These are phyloP conservation scores for Cyprinodon variegatus DNA, from an alignment of 2,113 vertebrate species.

Conservation along the genomic window DNA sequence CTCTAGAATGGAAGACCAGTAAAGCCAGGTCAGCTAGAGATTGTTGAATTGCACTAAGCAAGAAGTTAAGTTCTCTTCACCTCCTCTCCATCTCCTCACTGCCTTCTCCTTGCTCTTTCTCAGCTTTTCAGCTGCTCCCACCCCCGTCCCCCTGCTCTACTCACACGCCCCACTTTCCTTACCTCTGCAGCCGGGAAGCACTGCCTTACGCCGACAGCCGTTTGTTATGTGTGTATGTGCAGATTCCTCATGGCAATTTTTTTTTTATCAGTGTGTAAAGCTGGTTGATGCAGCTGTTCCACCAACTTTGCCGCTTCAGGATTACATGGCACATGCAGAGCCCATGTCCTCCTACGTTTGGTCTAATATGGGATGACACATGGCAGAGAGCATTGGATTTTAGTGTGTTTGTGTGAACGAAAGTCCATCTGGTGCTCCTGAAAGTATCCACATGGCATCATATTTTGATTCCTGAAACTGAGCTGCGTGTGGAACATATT, in stretches of 20 bases:
- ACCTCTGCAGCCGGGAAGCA: not conserved
- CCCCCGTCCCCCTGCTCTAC: slow-evolving; percentile 6
- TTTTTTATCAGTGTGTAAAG: slow-evolving; percentile 62
- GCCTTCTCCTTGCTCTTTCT: slow-evolving; percentile 31
- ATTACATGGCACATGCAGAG: slow-evolving; percentile 67
- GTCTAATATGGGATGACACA: slow-evolving; percentile 56
- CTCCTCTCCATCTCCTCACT: slow-evolving; percentile 6
- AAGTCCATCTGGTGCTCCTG: not conserved
- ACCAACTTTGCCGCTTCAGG: slow-evolving; percentile 65
- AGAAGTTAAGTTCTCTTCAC: slow-evolving; percentile 5
- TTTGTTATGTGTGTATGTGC: slow-evolving; percentile 17
- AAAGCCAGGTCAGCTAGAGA: slow-evolving; percentile 59
- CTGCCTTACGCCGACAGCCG: slow-evolving; percentile 35
- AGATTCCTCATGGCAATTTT: slow-evolving; percentile 43
- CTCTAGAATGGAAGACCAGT: slow-evolving; percentile 52
- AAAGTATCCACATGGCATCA: not conserved
- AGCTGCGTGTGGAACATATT: not conserved
- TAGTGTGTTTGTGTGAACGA: not conserved
- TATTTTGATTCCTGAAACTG: not conserved
- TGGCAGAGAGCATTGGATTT: slow-evolving; percentile 32
- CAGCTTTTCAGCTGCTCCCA: not conserved
- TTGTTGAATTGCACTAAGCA: slow-evolving; percentile 62
- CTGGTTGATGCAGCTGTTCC: slow-evolving; percentile 65
- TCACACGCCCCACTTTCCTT: slow-evolving; percentile 20
- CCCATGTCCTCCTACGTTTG: slow-evolving; percentile 53